Conservation (phyloP, 2,113 vertebrate genomes). For the Gopherus flavomarginatus region DNA sequence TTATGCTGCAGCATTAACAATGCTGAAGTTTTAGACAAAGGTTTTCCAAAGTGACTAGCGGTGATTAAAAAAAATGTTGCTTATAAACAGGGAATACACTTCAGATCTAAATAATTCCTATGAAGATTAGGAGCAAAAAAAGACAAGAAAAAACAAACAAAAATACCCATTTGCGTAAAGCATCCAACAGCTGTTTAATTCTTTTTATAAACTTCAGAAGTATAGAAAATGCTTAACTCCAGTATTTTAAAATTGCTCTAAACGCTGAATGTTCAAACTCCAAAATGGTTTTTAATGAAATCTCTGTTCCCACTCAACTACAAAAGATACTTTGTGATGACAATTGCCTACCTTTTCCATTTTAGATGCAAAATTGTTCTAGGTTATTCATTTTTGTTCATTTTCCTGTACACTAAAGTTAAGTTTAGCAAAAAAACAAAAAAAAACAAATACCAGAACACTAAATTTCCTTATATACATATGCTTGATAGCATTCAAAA, state of each 20-base stretch:
- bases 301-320: background rate
- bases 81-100: background rate
- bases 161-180: background rate
- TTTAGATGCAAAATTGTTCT: background rate
- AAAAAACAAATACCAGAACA: background rate
- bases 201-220: background rate
- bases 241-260: background rate
- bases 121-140: background rate
- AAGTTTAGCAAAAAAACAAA: background rate
- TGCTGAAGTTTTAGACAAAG: background rate
- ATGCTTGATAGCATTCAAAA: background rate
- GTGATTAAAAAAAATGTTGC: background rate
- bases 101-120: background rate
- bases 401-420: background rate
- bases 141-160: background rate
- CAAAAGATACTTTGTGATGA: background rate
- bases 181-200: background rate
- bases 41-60: background rate
- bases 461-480: background rate
- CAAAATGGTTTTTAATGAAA: background rate
- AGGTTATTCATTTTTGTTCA: background rate
- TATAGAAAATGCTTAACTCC: background rate
- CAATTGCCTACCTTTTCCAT: rapidly evolving
- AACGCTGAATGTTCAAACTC: background rate
- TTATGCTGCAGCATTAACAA: background rate